Base-by-base conservation (phyloP, 2,888 invertebrate species). In the Eubasilissa splendida region DNA sequence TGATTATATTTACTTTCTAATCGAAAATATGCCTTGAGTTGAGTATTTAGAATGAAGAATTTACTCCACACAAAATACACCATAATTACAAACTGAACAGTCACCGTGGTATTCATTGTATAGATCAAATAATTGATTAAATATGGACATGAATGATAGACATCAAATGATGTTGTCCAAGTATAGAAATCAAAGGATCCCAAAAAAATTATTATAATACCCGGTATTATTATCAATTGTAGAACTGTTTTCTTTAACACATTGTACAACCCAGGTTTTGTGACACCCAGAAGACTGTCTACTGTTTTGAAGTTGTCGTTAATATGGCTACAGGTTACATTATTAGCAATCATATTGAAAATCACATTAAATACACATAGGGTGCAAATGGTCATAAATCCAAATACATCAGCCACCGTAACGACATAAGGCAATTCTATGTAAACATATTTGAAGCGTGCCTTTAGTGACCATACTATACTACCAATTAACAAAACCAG, bases 41-140 rank as follows among this genome's bases (percentile, higher is more conserved):
- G 77, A 8, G 42, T 56, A 22, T 80, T 80, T n/a, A 80, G 22
- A 33, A 77, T 65, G 22, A 63, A 59, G 50, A 80, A 65, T 14
- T 73, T 80, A 10, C 73, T 63, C 80, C 80, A 80, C 54, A 80
- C 33, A 22, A 50, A 63, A 42, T 80, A 73, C 22, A 77, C 14
- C 3, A 54, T 56, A 22, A 73, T 12, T 7, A 77, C 22, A 58
- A 80, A 80, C 52, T 80, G 42, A 5, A 71, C 14, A 11, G 50
- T 65, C n/a, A 42, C 56, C 3, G 77, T 52, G 9, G 80, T 42
- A 52, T 77, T 80, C 42, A 80, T 50, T 7, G 65, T 11, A 10
- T 11, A 42, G 31, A 77, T 65, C 10, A 73, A 33, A 73, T 80
- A 80, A 66, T 80, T 80, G 1, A 80, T n/a, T 1, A 50, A 22